Evolutionary conservation across 2,113 vertebrate genomes (phyloP), one percentile per base, ranked within the genome.

Genomic region (Saguinus midas): DNA sequence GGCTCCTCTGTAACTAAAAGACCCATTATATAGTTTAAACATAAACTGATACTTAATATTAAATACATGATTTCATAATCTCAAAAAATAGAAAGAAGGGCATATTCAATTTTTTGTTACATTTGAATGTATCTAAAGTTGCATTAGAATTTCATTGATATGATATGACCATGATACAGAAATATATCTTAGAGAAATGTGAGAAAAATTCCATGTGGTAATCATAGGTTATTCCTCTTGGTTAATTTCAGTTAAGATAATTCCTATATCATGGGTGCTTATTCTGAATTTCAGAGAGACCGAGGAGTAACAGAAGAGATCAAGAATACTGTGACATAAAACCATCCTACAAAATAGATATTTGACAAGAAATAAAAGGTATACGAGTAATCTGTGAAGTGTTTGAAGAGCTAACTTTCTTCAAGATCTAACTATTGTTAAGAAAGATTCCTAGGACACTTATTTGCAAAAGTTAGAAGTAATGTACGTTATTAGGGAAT

Each of bases 321-420:
- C 48, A 55, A 90, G 25, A 91, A 68, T 45, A 79, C 6, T 91
- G 17, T 88, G 32, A 75, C 16, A 80, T 43, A 57, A 70, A 70
- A 40, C 61, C 92, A 68, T 50, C 87, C 32, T 14, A 76, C 4
- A 81, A 92, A 73, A 92, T 61, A 92, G 17, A 50, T 84, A 80
- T 92, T 86, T 94, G 90, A 75, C 8, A 95, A 92, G 48, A 94
- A 86, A 92, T 68, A 91, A 95, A 73, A 91, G 1, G 4, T 90
- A 5, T 68, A 0, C 27, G 82, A 73, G 2, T 86, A 78, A 89
- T 86, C 75, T 84, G 87, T 55, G 61, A 92, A 57, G 18, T 52
- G 52, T 52, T 52, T 52, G 17, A 52, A 52, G 52, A 52, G 17
- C 14, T 52, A 52, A 52, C 52, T 52, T 82, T 76, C 40, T 13